Base-by-base conservation (phyloP, 2,113 vertebrate genomes). In the Calonectris borealis region DNA sequence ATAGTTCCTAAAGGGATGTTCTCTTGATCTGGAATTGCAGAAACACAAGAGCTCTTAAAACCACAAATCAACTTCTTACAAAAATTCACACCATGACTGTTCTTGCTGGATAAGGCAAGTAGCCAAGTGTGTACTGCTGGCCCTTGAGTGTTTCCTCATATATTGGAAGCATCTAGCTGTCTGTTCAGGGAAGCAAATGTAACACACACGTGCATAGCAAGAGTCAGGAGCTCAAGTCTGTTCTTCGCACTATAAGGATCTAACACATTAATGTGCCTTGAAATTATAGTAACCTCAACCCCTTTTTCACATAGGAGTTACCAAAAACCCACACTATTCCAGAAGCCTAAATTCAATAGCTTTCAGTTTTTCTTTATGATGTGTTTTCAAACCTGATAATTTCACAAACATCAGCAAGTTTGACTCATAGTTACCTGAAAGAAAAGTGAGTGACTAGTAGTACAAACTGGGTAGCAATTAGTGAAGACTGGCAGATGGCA, bases 401-500 rank as follows among this genome's bases (percentile, higher is more conserved):
- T 97, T 92, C 66, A 95, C 66, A 83, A 83, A 90, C 40, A 94
- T 91, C 80, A 92, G 38, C 68, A 80, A 89, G 57, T 90, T 93
- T 93, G 69, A 94, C 75, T 92, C 90, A 87, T 40, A 89, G 75
- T 81, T 94, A 91, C 86, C 92, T 70, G 95, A 96, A 97, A 94
- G 71, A 96, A 72, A 85, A 95, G 31, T 82, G 86, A 96, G 73
- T 96, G 79, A 82, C 77, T 77, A 90, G 75, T 69, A 87, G 18
- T 90, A 60, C 66, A 93, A 88, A 60, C 55, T 93, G 64, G 61
- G 65, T 75, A 88, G 77, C 91, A 96, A 73, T 95, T 96, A 97
- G 84, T 46, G 58, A 89, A 97, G 91, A 58, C 54, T 34, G 54
- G 71, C 97, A 98, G 97, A 97, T 98, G 97, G 97, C 95, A 89